Evolutionary conservation across 2,113 vertebrate species (phyloP).

Genomic region (Plotosus lineatus): DNA sequence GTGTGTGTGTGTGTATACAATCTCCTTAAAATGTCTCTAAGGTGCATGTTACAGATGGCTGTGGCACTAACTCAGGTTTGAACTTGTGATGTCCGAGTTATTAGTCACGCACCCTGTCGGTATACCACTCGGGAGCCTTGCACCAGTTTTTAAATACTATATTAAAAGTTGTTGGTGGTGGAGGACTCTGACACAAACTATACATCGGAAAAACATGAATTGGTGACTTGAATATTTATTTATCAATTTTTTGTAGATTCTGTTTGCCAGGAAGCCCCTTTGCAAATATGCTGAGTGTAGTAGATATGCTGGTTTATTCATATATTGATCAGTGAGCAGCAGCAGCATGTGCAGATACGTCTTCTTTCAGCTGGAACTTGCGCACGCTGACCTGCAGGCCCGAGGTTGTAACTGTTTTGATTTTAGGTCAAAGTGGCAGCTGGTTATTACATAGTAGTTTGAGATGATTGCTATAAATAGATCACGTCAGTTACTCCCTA

Average conservation of each 20-base stretch:
- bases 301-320: neutral
- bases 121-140: too few species aligned
- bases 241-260: neutral
- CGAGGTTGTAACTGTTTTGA: neutral
- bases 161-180: neutral
- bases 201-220: neutral
- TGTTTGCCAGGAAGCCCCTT: too few species aligned
- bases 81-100: too few species aligned
- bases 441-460: neutral
- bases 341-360: neutral
- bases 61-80: too few species aligned
- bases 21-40: too few species aligned
- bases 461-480: slow-evolving; percentile 7
- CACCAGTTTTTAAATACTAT: neutral
- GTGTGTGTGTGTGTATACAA: too few species aligned
- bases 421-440: neutral
- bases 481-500: neutral
- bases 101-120: too few species aligned
- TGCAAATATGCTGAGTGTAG: too few species aligned
- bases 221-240: neutral
- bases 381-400: neutral
- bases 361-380: neutral
- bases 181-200: neutral
- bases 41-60: too few species aligned
- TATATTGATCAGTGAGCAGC: neutral